phyloP scores from a whole-genome alignment of 2,888 invertebrate genomes.

The Zeuzera pyrina region DNA sequence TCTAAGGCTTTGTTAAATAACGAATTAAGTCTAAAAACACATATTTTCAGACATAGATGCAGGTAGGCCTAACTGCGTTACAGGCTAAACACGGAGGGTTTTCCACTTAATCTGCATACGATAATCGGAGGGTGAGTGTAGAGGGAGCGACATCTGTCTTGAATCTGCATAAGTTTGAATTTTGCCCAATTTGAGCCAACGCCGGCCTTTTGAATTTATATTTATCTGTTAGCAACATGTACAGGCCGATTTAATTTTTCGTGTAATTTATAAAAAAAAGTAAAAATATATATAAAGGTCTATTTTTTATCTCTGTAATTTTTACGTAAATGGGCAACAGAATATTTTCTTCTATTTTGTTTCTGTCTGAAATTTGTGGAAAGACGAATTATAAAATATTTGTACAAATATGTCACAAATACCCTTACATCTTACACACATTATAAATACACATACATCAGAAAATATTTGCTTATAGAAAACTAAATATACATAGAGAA shows the following conservation, averaged over 20 bases:
- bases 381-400: too few relatives aligned
- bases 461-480: too few relatives aligned
- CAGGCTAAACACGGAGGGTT: constrained; percentile 31
- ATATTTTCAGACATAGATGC: constrained; percentile 11
- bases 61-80: constrained; percentile 37
- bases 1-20: not conserved
- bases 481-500: too few relatives aligned
- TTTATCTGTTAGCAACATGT: constrained; percentile 15
- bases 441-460: too few relatives aligned
- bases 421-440: too few relatives aligned
- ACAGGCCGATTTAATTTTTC: constrained; percentile 19
- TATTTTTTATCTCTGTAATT: too few relatives aligned
- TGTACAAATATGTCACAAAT: too few relatives aligned
- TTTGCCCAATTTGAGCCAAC: constrained; percentile 51
- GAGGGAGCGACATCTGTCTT: constrained; percentile 54
- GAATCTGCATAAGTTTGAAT: constrained; percentile 62
- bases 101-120: constrained; percentile 62
- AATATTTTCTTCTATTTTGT: not conserved
- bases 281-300: too few relatives aligned
- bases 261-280: not conserved
- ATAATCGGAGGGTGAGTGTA: constrained; percentile 44
- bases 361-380: too few relatives aligned
- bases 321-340: not conserved
- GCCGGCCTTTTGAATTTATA: constrained; percentile 56
- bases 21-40: not conserved